Evolutionary conservation across 2,113 vertebrate species (phyloP).

Genomic region (Dipodomys spectabilis): DNA sequence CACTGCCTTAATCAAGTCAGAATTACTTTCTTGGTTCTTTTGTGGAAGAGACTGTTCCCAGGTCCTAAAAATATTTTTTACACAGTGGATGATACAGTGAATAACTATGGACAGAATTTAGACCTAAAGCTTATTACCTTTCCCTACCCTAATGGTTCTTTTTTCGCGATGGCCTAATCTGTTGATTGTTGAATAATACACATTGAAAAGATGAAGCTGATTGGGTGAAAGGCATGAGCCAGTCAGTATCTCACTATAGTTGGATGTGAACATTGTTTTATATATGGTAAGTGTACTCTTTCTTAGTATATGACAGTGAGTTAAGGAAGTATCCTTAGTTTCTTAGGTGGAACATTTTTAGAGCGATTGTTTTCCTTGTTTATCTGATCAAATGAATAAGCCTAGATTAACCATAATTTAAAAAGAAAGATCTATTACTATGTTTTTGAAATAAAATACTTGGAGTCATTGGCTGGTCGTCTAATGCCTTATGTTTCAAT

Average conservation of each 20-base stretch:
- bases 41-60: neutral
- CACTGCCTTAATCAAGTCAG: neutral
- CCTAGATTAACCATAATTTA: conserved; percentile 13
- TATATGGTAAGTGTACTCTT: neutral
- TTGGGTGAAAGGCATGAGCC: neutral
- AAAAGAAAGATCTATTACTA: neutral
- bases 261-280: conserved; percentile 37
- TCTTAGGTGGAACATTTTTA: conserved; percentile 30
- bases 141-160: neutral
- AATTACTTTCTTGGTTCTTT: conserved; percentile 13
- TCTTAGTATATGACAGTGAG: neutral
- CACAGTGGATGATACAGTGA: neutral
- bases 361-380: conserved; percentile 1
- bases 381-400: conserved; percentile 34
- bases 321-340: neutral
- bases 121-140: neutral
- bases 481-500: neutral
- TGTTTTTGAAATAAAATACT: neutral
- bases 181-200: neutral
- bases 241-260: neutral
- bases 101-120: neutral
- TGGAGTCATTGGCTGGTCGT: neutral
- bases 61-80: neutral
- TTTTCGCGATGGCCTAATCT: neutral
- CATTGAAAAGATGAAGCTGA: neutral